Percentiles rank a stretch among this genome's conserved stretches.
These are phyloP conservation scores for Sebastes iracundus DNA, from an alignment of 2,797 vertebrate genomes.

Conservation along the genomic window DNA sequence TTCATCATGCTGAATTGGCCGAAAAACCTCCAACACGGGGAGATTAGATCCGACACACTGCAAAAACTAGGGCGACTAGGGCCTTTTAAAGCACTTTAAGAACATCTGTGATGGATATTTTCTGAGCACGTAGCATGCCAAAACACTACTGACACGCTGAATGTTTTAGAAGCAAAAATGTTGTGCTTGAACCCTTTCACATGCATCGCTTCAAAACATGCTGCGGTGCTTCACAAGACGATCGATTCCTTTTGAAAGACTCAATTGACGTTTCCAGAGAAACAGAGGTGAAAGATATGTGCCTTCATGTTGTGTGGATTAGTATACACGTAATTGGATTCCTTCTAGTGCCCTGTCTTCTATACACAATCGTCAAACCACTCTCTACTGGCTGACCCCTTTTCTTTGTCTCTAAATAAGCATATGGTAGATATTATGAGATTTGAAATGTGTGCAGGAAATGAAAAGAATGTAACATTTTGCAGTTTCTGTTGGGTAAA, in stretches of 20 bases:
- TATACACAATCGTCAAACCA: slow-evolving; percentile 36
- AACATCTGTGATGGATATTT: slow-evolving; percentile 20
- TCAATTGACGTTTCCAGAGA: slow-evolving; percentile 23
- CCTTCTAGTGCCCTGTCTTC: slow-evolving; percentile 15
- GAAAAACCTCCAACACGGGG: too few species aligned
- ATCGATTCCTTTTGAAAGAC: slow-evolving; percentile 20
- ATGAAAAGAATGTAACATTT: slow-evolving; percentile 66
- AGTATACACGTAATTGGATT: slow-evolving; percentile 50
- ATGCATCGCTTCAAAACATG: background rate
- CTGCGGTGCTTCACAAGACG: background rate
- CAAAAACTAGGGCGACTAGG: too few species aligned
- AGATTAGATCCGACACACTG: too few species aligned
- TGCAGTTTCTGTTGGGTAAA: slow-evolving; percentile 67
- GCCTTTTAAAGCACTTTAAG: background rate
- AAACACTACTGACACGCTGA: slow-evolving; percentile 3
- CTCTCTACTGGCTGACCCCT: slow-evolving; percentile 39
- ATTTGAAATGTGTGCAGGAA: slow-evolving; percentile 64
- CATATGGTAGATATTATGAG: slow-evolving; percentile 76
- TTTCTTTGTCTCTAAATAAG: slow-evolving; percentile 46
- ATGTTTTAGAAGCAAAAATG: slow-evolving; percentile 10
- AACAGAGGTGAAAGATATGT: slow-evolving; percentile 23
- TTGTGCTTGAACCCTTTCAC: background rate
- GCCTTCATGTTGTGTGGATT: slow-evolving; percentile 35
- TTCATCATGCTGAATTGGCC: too few species aligned
- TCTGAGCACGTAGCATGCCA: slow-evolving; percentile 3